These are phyloP conservation scores for Venusia cambrica DNA, from an alignment of 2,888 invertebrate species.

Conservation along the genomic window DNA sequence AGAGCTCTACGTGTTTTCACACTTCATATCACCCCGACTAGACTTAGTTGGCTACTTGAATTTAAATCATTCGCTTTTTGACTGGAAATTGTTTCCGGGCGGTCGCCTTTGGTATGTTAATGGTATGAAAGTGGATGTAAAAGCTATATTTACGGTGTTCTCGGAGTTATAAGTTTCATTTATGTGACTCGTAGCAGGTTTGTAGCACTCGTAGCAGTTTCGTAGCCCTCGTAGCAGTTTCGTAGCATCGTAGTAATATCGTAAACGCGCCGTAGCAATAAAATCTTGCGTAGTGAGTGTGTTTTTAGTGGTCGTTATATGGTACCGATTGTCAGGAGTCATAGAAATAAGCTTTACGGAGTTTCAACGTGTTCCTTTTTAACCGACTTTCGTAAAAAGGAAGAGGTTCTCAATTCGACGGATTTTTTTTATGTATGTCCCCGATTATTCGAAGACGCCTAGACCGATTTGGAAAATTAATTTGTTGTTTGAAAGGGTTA, in stretches of 20 bases:
- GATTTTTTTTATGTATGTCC: too few relatives aligned
- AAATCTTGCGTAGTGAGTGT: conserved; percentile 26
- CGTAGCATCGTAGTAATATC: conserved; percentile 29
- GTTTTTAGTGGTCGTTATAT: conserved; percentile 27
- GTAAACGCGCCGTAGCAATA: conserved; percentile 28
- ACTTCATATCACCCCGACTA: conserved; percentile 35
- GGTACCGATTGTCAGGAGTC: conserved; percentile 21
- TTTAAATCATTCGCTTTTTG: conserved; percentile 33
- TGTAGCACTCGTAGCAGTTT: conserved; percentile 24
- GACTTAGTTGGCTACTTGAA: conserved; percentile 33
- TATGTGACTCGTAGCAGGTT: conserved; percentile 27
- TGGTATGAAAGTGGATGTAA: conserved; percentile 11
- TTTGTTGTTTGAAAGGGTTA: too few relatives aligned
- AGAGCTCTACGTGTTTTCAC: conserved; percentile 41
- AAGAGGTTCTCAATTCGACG: too few relatives aligned
- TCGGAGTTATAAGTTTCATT: conserved; percentile 19
- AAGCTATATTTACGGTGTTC: conserved; percentile 6
- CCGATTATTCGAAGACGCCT: too few relatives aligned
- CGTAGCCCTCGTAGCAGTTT: conserved; percentile 24
- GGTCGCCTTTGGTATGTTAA: conserved; percentile 16
- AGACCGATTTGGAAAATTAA: too few relatives aligned
- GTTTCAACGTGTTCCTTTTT: conserved; percentile 12
- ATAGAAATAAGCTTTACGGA: conserved; percentile 16
- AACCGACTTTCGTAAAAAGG: too few relatives aligned
- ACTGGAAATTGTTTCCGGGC: conserved; percentile 19